Percentiles rank a stretch among this genome's conserved stretches.
These are phyloP conservation scores for Sturnus vulgaris DNA, from an alignment of 2,113 vertebrate species.

Conservation along the genomic window DNA sequence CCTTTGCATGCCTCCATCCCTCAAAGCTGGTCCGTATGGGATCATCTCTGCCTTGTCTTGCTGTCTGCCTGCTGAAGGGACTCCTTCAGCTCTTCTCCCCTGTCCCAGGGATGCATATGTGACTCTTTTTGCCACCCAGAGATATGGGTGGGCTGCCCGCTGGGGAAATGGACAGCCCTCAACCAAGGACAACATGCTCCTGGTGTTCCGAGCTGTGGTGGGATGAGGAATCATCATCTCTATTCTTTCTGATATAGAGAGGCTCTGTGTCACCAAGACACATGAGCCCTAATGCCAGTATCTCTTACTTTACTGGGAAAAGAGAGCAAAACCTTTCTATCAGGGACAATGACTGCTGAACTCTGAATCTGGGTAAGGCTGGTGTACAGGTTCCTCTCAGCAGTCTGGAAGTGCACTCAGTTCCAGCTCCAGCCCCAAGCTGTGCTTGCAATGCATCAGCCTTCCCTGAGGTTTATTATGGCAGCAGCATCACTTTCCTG, in stretches of 20 bases:
- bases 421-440: background rate
- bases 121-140: background rate
- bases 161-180: background rate
- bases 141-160: accelerated
- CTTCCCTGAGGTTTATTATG: background rate
- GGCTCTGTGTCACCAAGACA: background rate
- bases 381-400: background rate
- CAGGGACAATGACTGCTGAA: background rate
- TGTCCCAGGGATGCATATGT: accelerated
- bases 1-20: accelerated
- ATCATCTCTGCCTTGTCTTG: accelerated
- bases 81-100: background rate
- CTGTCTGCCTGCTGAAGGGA: background rate
- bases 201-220: background rate
- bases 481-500: background rate
- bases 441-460: background rate
- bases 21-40: background rate
- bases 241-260: accelerated
- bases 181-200: background rate
- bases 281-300: background rate
- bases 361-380: background rate
- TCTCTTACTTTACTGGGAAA: background rate
- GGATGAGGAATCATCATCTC: background rate
- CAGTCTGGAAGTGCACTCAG: background rate
- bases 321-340: background rate